A percentile compares a stretch with the other conserved stretches of the same genome.
Conservation (phyloP, 2,113 vertebrate genomes). For the Eolophus roseicapilla region DNA sequence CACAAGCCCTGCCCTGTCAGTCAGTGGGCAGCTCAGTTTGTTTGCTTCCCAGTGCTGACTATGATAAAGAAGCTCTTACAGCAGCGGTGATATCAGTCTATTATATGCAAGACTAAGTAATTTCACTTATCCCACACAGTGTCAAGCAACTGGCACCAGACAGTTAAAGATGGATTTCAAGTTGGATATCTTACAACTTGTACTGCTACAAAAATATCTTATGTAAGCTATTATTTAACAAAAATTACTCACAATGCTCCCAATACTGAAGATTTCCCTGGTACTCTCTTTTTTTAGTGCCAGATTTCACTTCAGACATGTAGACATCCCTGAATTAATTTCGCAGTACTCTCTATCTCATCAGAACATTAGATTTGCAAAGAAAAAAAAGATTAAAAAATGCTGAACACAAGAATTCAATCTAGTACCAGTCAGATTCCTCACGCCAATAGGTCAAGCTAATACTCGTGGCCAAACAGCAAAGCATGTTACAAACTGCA, state of each 20-base stretch:
- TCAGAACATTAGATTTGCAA: not conserved
- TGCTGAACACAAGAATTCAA: not conserved
- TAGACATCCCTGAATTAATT: not conserved
- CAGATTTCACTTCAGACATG: not conserved
- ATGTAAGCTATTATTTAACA: not conserved
- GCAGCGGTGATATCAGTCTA: not conserved
- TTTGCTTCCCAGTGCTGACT: not conserved
- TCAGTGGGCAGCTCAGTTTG: not conserved
- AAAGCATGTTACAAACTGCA: not conserved
- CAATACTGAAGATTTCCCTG: not conserved
- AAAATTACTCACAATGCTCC: not conserved
- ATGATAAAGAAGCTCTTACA: not conserved
- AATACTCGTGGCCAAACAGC: not conserved
- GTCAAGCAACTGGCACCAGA: not conserved
- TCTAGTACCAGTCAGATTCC: not conserved
- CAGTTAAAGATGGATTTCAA: not conserved
- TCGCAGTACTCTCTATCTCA: not conserved
- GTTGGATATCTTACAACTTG: not conserved
- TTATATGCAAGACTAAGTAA: not conserved
- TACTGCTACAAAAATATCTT: not conserved
- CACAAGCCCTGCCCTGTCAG: not conserved
- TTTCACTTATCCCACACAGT: not conserved
- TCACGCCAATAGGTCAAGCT: not conserved
- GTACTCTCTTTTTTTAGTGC: not conserved
- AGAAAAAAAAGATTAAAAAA: not conserved